Conservation (phyloP, 2,888 invertebrate genomes). For the Sepiola atlantica region DNA sequence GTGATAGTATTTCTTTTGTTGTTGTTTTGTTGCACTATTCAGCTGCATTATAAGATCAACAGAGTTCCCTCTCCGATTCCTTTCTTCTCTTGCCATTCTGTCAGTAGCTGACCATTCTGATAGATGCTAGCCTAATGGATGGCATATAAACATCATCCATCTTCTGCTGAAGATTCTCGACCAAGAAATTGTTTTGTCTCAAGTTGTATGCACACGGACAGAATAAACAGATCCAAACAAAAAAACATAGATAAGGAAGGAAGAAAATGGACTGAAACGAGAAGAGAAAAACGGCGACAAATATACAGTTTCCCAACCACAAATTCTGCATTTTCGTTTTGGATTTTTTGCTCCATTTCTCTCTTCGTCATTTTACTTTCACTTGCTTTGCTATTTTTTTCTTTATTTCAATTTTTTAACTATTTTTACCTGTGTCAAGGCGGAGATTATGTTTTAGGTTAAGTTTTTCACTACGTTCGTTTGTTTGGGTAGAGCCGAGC, state of each 20-base stretch:
- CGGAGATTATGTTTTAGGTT: too few species aligned
- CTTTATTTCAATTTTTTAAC: too few species aligned
- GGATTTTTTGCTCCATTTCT: too few species aligned
- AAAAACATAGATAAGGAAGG: background rate
- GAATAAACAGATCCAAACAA: constrained; percentile 19
- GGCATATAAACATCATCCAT: background rate
- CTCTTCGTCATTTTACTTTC: too few species aligned
- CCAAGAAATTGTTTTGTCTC: constrained; percentile 13
- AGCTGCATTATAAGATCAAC: background rate
- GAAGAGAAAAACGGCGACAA: background rate
- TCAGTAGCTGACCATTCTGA: background rate
- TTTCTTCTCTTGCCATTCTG: too few species aligned
- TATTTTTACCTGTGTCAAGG: too few species aligned
- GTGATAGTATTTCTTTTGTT: background rate
- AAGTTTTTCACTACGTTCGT: too few species aligned
- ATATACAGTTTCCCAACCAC: background rate
- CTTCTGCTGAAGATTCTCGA: background rate
- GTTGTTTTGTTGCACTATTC: background rate
- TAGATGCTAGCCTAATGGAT: background rate
- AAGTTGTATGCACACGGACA: background rate
- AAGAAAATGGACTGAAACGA: background rate
- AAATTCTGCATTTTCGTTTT: background rate
- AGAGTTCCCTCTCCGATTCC: too few species aligned
- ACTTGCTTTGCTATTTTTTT: too few species aligned
- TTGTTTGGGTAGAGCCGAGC: too few species aligned